Base-by-base conservation (phyloP, 1,140 invertebrate species). In the Diabrotica virgifera region DNA sequence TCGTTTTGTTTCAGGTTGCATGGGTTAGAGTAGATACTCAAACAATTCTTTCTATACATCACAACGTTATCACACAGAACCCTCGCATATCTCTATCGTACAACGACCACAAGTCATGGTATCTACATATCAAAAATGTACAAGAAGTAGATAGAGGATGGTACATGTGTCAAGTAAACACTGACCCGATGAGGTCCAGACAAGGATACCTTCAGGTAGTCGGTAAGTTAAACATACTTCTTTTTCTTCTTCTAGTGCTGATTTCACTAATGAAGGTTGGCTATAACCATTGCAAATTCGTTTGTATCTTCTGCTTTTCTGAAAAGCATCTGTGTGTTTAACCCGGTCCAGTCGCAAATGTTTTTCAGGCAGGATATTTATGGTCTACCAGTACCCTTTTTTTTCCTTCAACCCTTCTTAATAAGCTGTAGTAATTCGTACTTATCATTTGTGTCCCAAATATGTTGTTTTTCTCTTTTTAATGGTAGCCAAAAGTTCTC, bases 21-120 rank as follows among this genome's bases (percentile, higher is more conserved):
- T 95, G 93, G 92, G 91, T 95, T 5, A 83, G 92, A 38, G 91
- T 95, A 36, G 93, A 95, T 74, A 95, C 94, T 0, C 93, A 96
- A 79, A 94, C 94, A 5, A 95, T 95, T 70, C 81, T 95, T 36
- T 93, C 92, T 35, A 94, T 95, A 71, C 93, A 95, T 75, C 89
- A 92, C 77, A 90, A 91, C 74, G 91, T 95, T 52, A 93, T 95
- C 69, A 93, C 92, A 4, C 89, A 94, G 78, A 95, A 95, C 79
- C 87, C 90, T 5, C 85, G 94, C 67, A 92, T 96, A 67, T 89
- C 89, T 8, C 81, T 95, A 52, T 89, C 91, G 13, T 93, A 90
- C 80, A 95, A 92, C 76, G 92, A 94, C 76, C 91, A 94, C 77
- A 85, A 91, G 7, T 92, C 92, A 7, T 95, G 92, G 92, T 94